Conservation (phyloP, 2,113 vertebrate genomes). For the Okapia johnstoni region DNA sequence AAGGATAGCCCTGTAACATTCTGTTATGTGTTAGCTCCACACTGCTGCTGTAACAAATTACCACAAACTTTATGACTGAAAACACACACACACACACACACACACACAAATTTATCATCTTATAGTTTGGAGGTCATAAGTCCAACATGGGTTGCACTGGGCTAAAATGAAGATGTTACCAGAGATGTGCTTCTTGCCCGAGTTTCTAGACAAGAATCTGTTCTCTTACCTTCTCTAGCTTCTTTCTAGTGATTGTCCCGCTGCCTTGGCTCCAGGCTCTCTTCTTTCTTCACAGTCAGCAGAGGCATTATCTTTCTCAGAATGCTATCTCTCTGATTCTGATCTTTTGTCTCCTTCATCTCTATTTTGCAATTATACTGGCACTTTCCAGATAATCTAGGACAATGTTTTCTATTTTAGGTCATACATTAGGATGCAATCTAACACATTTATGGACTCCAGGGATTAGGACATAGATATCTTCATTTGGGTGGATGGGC, state of each 20-base stretch:
- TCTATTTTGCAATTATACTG: neutral
- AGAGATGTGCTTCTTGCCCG: neutral
- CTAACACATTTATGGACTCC: neutral
- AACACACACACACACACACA: neutral
- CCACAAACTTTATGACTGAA: neutral
- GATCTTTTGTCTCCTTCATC: neutral
- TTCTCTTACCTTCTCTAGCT: neutral
- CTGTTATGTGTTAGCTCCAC: neutral
- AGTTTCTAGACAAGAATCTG: neutral
- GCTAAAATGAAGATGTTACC: neutral
- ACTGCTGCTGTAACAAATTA: neutral
- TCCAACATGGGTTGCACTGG: neutral
- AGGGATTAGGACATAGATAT: neutral
- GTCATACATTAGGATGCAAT: neutral
- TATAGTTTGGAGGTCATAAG: neutral
- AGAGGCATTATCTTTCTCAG: neutral
- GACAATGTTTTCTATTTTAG: neutral
- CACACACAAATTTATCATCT: neutral
- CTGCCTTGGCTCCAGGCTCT: neutral
- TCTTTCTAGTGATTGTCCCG: neutral
- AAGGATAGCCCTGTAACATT: neutral
- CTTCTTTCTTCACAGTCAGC: neutral
- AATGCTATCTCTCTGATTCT: neutral
- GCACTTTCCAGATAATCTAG: neutral
- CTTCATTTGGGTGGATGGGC: neutral